Percentiles rank a stretch among this genome's conserved stretches.
Evolutionary conservation across 2,888 invertebrate species (phyloP).

Genomic region (Ecliptopera silaceata): DNA sequence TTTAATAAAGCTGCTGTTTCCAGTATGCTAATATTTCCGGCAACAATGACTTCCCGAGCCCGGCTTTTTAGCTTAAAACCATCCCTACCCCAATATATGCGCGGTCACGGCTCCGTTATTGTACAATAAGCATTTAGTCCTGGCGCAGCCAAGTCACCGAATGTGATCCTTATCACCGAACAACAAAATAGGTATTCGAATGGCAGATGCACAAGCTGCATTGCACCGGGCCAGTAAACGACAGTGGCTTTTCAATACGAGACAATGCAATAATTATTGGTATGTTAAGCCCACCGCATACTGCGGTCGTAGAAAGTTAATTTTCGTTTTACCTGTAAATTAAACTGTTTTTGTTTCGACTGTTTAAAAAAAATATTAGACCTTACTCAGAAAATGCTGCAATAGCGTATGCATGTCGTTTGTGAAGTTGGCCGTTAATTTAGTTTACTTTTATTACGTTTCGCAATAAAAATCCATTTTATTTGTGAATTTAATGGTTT

Average conservation of each 20-base stretch:
- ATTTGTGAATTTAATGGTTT: no score
- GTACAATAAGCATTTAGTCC: conserved; percentile 52
- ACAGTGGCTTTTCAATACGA: conserved; percentile 46
- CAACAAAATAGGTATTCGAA: conserved; percentile 15
- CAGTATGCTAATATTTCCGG: conserved; percentile 12
- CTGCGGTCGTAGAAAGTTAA: conserved; percentile 15
- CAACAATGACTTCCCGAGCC: conserved; percentile 16
- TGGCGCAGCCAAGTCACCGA: conserved; percentile 7
- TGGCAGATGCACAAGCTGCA: conserved; percentile 23
- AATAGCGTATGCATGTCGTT: background rate
- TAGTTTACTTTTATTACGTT: no score
- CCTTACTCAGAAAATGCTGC: background rate
- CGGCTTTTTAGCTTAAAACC: conserved; percentile 23
- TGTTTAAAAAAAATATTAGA: background rate
- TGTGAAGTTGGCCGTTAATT: no score
- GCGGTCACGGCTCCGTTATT: conserved; percentile 61
- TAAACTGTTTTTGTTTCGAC: conserved; percentile 3
- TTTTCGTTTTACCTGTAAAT: conserved; percentile 16
- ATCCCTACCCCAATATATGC: conserved; percentile 49
- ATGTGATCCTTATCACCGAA: conserved; percentile 13
- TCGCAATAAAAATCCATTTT: no score
- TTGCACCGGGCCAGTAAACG: conserved; percentile 31
- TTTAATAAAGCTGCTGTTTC: conserved; percentile 5
- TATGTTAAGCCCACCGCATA: conserved; percentile 23
- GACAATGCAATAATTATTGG: conserved; percentile 48